These are phyloP conservation scores for Hemicentrotus pulcherrimus DNA, from an alignment of 35 echinoderm and acorn worm genomes.

Conservation along the genomic window DNA sequence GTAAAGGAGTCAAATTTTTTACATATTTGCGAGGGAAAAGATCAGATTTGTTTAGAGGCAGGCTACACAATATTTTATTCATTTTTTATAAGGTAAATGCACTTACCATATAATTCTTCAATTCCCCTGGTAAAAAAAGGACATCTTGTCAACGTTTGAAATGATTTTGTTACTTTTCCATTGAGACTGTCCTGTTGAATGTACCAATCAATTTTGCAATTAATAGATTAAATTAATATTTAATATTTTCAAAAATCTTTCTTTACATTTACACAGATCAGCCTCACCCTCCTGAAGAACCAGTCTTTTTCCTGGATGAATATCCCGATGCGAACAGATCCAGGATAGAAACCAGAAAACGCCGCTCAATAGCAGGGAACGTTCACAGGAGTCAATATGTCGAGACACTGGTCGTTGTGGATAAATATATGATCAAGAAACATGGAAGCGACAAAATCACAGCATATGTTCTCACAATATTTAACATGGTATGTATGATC, in stretches of 20 bases:
- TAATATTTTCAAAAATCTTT: conserved; percentile 6
- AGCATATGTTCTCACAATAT: conserved; percentile 80
- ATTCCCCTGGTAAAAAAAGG: too few species aligned
- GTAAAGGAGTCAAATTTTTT: too few species aligned
- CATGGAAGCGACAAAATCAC: conserved; percentile 84
- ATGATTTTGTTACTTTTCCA: too few species aligned
- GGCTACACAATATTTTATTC: too few species aligned
- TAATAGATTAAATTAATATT: not conserved
- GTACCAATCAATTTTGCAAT: too few species aligned
- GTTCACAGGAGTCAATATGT: conserved; percentile 81
- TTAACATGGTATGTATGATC: conserved; percentile 78
- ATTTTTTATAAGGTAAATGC: too few species aligned
- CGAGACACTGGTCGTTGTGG: conserved; percentile 86
- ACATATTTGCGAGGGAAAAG: too few species aligned
- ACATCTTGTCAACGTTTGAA: too few species aligned
- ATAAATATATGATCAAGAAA: conserved; percentile 77
- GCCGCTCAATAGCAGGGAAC: conserved; percentile 73
- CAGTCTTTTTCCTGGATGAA: conserved; percentile 76
- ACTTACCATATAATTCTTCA: too few species aligned
- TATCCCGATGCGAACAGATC: conserved; percentile 10
- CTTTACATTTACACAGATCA: conserved; percentile 66
- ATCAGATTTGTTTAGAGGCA: too few species aligned
- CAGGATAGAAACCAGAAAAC: conserved; percentile 27
- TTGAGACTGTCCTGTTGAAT: too few species aligned
- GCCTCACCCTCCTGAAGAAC: conserved; percentile 76